These are phyloP conservation scores for Drosophila demipolita DNA, from an alignment of 2,888 invertebrate species.

Conservation along the genomic window DNA sequence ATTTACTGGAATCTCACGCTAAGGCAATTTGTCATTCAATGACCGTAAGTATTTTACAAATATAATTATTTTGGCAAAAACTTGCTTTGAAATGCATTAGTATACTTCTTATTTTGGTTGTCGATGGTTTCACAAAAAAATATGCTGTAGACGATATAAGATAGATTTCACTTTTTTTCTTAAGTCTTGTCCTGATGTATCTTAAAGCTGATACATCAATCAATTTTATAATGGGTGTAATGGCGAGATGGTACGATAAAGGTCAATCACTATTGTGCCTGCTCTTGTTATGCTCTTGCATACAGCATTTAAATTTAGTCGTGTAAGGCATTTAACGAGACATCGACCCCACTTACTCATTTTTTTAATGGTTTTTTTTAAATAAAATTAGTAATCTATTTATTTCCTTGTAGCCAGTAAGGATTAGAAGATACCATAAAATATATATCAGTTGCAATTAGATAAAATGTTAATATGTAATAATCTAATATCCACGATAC, in stretches of 20 bases:
- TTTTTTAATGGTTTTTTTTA: not conserved
- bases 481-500: not conserved
- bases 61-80: not conserved
- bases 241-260: not conserved
- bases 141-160: not conserved
- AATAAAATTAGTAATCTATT: not conserved
- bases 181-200: not conserved
- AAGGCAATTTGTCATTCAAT: constrained; percentile 90
- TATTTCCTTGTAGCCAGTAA: not conserved
- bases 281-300: not conserved
- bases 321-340: not conserved
- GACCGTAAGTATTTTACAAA: constrained; percentile 89
- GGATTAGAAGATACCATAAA: not conserved
- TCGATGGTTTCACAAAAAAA: not conserved
- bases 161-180: not conserved
- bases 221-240: not conserved
- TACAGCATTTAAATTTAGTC: not conserved
- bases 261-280: not conserved
- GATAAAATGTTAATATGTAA: not conserved
- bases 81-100: not conserved
- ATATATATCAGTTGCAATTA: not conserved
- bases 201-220: not conserved
- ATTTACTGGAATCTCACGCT: constrained; percentile 90
- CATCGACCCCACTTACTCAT: not conserved
- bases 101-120: not conserved